Evolutionary conservation across 1,140 invertebrate genomes (phyloP), one percentile per base, ranked within the genome.

Genomic region (Danaus melanippus): DNA sequence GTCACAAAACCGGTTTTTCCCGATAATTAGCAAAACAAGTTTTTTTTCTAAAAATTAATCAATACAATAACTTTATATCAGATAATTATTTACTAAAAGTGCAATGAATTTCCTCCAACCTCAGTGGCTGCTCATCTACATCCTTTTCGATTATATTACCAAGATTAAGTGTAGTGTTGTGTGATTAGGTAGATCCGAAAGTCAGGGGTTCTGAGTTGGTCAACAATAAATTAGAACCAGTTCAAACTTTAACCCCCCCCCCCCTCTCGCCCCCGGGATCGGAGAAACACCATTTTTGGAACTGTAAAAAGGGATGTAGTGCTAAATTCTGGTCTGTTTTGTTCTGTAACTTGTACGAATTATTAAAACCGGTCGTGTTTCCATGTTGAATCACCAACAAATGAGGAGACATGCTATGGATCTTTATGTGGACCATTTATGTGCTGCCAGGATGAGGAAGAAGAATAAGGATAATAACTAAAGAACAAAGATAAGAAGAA

Each of bases 131-230:
- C 46, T 47, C 44, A 46, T 46, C 8, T 10, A 46, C 44, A 46
- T 46, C n/a, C 11, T 46, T 46, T 10, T 10, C 9, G n/a, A 11
- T 7, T 46, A 46, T 11, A 46, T 46, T 46, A 46, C 5, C 46
- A 48, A 48, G 15, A 21, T 50, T 32, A 50, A 50, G 48, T 50
- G 40, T 50, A 32, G 48, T 39, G 39, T 50, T 21, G 48, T 50
- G 40, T 40, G 17, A 1, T 50, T 39, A 40, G 32, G 21, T 50
- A 40, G 8, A 50, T 39, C 40, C 48, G 8, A 50, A 8, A 47
- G 46, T 11, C 32, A 21, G 47, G 8, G 47, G 47, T 41, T 50
- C 21, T 21, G 12, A 50, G 21, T 50, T 50, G 48, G 5, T 50
- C 48, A 11, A 50, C 32, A 50, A 40, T 50, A n/a, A 2, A 50